A percentile compares a stretch with the other conserved stretches of the same genome.
phyloP scores from a whole-genome alignment of 1,140 invertebrate species.

The Grapholita molesta region DNA sequence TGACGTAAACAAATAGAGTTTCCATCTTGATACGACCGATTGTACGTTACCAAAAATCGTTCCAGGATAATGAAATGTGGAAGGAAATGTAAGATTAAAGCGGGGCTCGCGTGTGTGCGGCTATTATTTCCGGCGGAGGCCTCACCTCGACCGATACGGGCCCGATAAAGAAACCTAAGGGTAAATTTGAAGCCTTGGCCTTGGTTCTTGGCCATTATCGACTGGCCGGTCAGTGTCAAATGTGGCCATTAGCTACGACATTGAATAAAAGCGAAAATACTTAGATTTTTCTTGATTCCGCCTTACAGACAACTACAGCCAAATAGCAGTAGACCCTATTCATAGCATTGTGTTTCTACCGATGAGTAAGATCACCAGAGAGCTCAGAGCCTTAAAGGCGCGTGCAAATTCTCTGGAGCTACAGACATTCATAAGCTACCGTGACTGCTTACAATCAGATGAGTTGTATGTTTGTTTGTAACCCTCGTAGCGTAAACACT shows the following conservation, averaged over 20 bases:
- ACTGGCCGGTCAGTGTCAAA: constrained; percentile 31
- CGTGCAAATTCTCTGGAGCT: too few species aligned
- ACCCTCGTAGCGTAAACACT: too few species aligned
- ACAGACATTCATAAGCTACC: too few species aligned
- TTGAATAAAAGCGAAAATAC: not conserved
- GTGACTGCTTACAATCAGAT: too few species aligned
- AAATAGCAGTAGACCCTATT: too few species aligned
- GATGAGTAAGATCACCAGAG: too few species aligned
- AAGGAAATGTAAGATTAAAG: constrained; percentile 37
- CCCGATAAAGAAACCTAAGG: constrained; percentile 47
- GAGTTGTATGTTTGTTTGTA: too few species aligned
- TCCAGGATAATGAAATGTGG: constrained; percentile 14
- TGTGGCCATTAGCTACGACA: constrained; percentile 16
- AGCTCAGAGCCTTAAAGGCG: too few species aligned
- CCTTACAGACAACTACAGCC: too few species aligned
- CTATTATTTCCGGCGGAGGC: constrained; percentile 55
- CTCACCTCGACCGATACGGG: constrained; percentile 59
- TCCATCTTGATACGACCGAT: not conserved
- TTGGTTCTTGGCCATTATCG: constrained; percentile 34
- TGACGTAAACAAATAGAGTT: too few species aligned
- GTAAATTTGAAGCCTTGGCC: constrained; percentile 49
- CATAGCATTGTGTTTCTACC: too few species aligned
- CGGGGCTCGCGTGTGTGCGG: constrained; percentile 50
- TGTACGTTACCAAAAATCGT: constrained; percentile 3
- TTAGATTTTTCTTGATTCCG: not conserved